Base-by-base conservation (phyloP, 2,797 vertebrate genomes). In the Takifugu ocellatus region DNA sequence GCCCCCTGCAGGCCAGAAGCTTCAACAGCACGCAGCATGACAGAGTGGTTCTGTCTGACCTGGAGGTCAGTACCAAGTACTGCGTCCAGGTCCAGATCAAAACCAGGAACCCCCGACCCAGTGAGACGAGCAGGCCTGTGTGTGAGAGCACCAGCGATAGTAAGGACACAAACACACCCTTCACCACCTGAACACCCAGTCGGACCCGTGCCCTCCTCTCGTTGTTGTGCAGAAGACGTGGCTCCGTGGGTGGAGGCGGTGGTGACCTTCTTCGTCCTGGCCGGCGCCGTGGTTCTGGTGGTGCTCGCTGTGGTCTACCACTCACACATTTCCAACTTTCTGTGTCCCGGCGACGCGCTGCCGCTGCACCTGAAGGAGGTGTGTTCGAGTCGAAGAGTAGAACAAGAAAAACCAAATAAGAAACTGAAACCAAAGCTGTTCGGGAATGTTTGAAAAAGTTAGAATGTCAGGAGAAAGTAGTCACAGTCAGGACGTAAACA, bases 41-140 rank as follows among this genome's bases (percentile, higher is more conserved):
- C 49, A 56, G 25, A 5, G 14, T 82, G 8, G 25, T 82, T 42
- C 67, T 92, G 16, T 1, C 0, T 1, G 0, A 67, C 0, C 64
- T 91, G 68, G 63, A 82, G 0, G 76, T 74, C 4, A 0, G 51
- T 72, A 83, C 68, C 2, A 36, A 25, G 6, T 91, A 92, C 78
- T 92, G 91, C 2, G 52, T 89, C 24, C 49, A 83, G 5, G 88
- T 87, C 24, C 60, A 66, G 1, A 48, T 87, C 61, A 0, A 36
- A 26, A 55, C 25, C 0, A 5, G 0, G 24, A 78, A 70, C 44
- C 3, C 0, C 1, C 75, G 24, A 0, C 33, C 17, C n/a, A 66
- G 77, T 46, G 2, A 52, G 17, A 50, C 49, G 52, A 91, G 87
- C 51, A 11, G 5, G 0, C 0, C 43, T 0, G 54, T 72, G 50